Evolutionary conservation across 2,797 vertebrate species (phyloP).

Genomic region (Sebastes miniatus): DNA sequence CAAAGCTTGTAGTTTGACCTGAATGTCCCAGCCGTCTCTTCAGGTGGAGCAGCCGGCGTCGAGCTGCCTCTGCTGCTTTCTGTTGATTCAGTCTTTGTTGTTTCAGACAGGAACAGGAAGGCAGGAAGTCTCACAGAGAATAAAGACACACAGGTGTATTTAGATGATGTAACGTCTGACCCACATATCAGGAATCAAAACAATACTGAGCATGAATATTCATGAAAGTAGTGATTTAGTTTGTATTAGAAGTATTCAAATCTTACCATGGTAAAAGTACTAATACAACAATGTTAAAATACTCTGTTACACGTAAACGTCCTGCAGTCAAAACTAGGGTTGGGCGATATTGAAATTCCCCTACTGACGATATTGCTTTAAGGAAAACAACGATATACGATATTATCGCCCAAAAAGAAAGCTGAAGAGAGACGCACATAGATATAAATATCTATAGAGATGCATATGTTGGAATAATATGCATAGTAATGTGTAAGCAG

Average conservation of each 20-base stretch:
- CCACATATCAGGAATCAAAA: conserved; percentile 6
- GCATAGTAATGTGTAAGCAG: too few relatives aligned
- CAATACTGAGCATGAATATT: background rate
- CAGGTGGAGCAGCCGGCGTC: background rate
- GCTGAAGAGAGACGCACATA: too few relatives aligned
- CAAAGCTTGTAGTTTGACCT: too few relatives aligned
- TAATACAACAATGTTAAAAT: background rate
- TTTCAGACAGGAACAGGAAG: conserved; percentile 53
- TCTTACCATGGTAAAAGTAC: background rate
- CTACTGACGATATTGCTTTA: too few relatives aligned
- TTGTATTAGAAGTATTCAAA: background rate
- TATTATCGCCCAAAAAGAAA: too few relatives aligned
- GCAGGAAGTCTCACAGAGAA: conserved; percentile 37
- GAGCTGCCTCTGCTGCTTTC: background rate
- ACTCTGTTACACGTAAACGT: background rate
- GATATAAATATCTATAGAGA: too few relatives aligned
- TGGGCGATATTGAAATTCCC: too few relatives aligned
- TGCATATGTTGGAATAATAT: too few relatives aligned
- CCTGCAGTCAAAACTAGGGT: too few relatives aligned
- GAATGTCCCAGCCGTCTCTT: background rate
- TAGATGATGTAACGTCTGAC: conserved; percentile 17
- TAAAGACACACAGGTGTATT: conserved; percentile 26
- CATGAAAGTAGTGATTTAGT: background rate
- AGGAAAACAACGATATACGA: too few relatives aligned
- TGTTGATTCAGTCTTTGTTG: conserved; percentile 52